phyloP scores from a whole-genome alignment of 2,888 invertebrate species.

The Apotomis betuletana region DNA sequence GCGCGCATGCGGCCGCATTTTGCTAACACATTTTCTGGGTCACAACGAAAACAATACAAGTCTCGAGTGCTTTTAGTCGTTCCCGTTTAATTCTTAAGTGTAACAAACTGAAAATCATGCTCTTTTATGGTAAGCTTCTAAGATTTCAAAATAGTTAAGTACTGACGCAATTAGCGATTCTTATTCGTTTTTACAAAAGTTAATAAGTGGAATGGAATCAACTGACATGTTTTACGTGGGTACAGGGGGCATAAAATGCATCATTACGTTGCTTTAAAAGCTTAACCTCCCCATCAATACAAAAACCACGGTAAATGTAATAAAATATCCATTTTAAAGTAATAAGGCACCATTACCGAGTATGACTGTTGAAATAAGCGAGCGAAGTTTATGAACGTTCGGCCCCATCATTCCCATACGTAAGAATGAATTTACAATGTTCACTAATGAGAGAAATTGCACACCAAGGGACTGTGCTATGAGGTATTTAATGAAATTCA shows the following conservation, averaged over 20 bases:
- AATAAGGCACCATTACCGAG: constrained; percentile 35
- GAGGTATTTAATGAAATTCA: constrained; percentile 62
- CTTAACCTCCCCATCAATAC: constrained; percentile 13
- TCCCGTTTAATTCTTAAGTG: background rate
- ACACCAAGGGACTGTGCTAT: constrained; percentile 54
- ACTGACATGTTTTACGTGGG: constrained; percentile 4
- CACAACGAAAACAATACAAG: constrained; percentile 46
- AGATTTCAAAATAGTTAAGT: background rate
- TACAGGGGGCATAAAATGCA: constrained; percentile 8
- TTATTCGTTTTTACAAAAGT: background rate
- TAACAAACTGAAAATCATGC: constrained; percentile 1
- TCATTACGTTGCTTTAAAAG: constrained; percentile 20
- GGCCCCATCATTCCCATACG: constrained; percentile 24
- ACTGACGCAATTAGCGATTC: background rate
- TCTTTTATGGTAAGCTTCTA: background rate
- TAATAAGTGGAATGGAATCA: background rate
- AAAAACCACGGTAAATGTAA: constrained; percentile 29
- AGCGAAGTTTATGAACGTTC: constrained; percentile 29
- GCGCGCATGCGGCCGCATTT: constrained; percentile 77
- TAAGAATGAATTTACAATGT: constrained; percentile 57
- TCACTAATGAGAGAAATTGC: constrained; percentile 67
- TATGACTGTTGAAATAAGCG: constrained; percentile 40
- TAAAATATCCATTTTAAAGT: constrained; percentile 39
- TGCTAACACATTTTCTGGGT: constrained; percentile 65
- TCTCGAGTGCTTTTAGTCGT: background rate